These are phyloP conservation scores for Varanus salvator DNA, from an alignment of 2,113 vertebrate species.

Conservation along the genomic window DNA sequence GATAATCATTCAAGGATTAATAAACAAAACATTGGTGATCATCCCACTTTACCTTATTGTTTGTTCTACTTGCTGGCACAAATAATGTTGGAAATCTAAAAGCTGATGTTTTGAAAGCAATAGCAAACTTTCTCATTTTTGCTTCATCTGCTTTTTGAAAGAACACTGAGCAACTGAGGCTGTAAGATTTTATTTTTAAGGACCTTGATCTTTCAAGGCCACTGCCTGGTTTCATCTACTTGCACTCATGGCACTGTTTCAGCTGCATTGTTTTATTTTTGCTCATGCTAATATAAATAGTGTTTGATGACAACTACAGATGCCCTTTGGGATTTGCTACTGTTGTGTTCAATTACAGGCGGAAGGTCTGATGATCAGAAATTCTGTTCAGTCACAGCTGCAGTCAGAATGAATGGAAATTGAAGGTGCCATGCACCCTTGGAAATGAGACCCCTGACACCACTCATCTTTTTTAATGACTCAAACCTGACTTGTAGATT, in stretches of 20 bases:
- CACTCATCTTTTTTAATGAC: conserved; percentile 41
- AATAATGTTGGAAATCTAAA: background rate
- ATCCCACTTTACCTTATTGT: background rate
- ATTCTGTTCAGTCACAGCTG: conserved; percentile 49
- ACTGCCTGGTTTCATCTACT: conserved; percentile 52
- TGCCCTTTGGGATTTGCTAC: conserved; percentile 40
- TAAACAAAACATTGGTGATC: background rate
- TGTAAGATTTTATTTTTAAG: conserved; percentile 52
- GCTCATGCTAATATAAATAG: conserved; percentile 31
- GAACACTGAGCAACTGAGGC: conserved; percentile 44
- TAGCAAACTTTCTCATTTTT: conserved; percentile 50
- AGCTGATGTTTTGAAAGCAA: conserved; percentile 1
- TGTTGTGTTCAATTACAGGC: conserved; percentile 40
- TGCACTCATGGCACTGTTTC: conserved; percentile 51
- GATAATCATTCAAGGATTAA: background rate
- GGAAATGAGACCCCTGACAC: conserved; percentile 43
- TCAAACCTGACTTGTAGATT: conserved; percentile 53
- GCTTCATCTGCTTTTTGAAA: conserved; percentile 57
- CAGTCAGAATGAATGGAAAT: conserved; percentile 37
- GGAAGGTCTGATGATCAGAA: conserved; percentile 44
- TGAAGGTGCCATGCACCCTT: conserved; percentile 45
- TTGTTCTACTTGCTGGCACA: background rate
- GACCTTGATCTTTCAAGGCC: conserved; percentile 35
- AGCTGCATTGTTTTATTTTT: conserved; percentile 52
- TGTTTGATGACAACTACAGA: conserved; percentile 58